Evolutionary conservation across 2,113 vertebrate species (phyloP).

Genomic region (Anhinga anhinga): DNA sequence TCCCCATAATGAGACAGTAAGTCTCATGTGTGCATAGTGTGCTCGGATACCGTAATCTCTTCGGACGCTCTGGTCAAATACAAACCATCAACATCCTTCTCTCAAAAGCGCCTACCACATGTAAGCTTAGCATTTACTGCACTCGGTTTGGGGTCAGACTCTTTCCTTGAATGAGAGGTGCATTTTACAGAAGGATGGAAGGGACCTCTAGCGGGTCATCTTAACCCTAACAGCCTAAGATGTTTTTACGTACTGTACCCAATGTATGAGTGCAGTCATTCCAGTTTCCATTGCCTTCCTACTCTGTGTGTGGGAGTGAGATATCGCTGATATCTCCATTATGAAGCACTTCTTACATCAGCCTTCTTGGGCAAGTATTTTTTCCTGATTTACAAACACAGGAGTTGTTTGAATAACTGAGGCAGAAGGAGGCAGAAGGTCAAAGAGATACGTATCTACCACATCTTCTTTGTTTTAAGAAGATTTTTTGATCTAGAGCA

Average conservation of each 20-base stretch:
- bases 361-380: background rate
- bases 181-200: conserved; percentile 64
- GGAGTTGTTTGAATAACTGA: background rate
- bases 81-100: background rate
- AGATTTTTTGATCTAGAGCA: conserved; percentile 25
- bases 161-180: conserved; percentile 43
- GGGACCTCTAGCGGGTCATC: conserved; percentile 74
- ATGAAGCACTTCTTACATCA: conserved; percentile 33
- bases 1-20: background rate
- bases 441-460: background rate
- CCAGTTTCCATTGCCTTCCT: background rate
- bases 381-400: conserved; percentile 18
- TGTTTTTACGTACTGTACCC: background rate
- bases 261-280: background rate
- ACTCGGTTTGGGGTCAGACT: conserved; percentile 45
- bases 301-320: background rate
- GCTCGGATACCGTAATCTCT: background rate
- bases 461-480: background rate
- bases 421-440: conserved; percentile 5
- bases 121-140: conserved; percentile 1
- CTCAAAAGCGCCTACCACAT: background rate
- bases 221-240: conserved; percentile 63
- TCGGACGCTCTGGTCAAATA: background rate
- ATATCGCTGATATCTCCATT: background rate
- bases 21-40: background rate